Evolutionary conservation across 2,888 invertebrate genomes (phyloP).

Genomic region (Poecilobothrus nobilitatus): DNA sequence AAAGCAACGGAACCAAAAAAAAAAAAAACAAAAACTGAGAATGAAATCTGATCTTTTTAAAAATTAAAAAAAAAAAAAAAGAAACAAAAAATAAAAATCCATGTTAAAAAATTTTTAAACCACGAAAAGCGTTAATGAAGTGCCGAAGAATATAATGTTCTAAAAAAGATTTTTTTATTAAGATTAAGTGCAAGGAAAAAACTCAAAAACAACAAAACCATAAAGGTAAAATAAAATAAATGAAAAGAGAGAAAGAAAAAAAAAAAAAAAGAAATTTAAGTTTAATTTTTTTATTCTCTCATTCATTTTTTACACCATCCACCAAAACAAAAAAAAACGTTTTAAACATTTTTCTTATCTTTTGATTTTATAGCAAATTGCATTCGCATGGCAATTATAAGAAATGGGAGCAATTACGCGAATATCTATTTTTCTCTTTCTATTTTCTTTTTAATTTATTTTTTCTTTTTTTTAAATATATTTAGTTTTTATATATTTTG

Average conservation of each 20-base stretch:
- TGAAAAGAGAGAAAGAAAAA: no score
- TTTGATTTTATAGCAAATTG: conserved; percentile 3
- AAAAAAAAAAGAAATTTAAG: neutral
- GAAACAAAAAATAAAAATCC: neutral
- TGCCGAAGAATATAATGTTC: conserved; percentile 7
- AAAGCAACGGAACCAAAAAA: neutral
- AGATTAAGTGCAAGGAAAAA: neutral
- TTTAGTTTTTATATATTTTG: no score
- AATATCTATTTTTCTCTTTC: neutral
- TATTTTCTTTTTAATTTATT: neutral
- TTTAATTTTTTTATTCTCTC: neutral
- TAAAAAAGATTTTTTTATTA: neutral
- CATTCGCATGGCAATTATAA: conserved; percentile 3
- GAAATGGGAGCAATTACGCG: conserved; percentile 6
- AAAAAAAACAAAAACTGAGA: neutral
- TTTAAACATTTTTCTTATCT: neutral
- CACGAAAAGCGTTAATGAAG: conserved; percentile 10
- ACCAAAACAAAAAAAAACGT: neutral
- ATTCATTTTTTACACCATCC: neutral
- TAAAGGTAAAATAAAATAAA: no score
- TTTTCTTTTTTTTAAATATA: neutral
- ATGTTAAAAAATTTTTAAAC: neutral
- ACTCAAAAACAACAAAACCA: neutral
- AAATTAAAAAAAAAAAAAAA: neutral
- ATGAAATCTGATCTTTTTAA: neutral